Percentiles rank a stretch among this genome's conserved stretches.
Evolutionary conservation across 1,140 invertebrate species (phyloP).

Genomic region (Papilio dardanus): DNA sequence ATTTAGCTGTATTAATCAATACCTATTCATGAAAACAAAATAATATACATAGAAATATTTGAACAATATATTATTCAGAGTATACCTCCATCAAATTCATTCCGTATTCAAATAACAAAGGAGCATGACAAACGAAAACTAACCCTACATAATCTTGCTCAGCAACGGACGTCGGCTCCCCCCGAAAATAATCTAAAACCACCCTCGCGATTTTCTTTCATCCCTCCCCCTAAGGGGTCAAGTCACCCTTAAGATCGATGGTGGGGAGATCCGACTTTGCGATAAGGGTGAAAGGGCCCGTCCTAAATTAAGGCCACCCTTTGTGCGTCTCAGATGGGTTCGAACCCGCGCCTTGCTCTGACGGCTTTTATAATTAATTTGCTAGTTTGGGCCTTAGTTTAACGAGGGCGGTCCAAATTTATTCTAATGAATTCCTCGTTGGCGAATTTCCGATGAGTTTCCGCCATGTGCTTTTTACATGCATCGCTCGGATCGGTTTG

Average conservation of each 20-base stretch:
- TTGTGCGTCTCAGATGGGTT: constrained; percentile 76
- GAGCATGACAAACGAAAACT: constrained; percentile 72
- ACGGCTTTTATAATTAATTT: constrained; percentile 81
- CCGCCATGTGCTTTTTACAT: constrained; percentile 32
- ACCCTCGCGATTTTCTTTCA: constrained; percentile 74
- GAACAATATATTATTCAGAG: not conserved
- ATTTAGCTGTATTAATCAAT: not conserved
- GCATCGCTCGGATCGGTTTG: constrained; percentile 18
- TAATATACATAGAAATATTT: too few species aligned
- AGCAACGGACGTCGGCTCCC: constrained; percentile 44
- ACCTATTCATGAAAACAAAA: not conserved
- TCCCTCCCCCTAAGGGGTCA: constrained; percentile 66
- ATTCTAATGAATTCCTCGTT: constrained; percentile 63
- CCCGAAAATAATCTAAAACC: constrained; percentile 56
- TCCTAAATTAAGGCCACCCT: constrained; percentile 71
- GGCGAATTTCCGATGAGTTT: constrained; percentile 51
- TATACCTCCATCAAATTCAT: constrained; percentile 33
- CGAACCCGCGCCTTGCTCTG: constrained; percentile 75
- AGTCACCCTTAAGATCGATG: constrained; percentile 82
- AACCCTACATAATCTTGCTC: constrained; percentile 66
- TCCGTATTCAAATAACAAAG: constrained; percentile 46
- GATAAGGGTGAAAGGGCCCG: constrained; percentile 66
- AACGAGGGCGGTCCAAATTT: constrained; percentile 70
- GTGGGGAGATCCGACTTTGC: constrained; percentile 72
- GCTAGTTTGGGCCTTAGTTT: constrained; percentile 78